Base-by-base conservation (phyloP, 2,797 vertebrate genomes). In the Tangara arthus region DNA sequence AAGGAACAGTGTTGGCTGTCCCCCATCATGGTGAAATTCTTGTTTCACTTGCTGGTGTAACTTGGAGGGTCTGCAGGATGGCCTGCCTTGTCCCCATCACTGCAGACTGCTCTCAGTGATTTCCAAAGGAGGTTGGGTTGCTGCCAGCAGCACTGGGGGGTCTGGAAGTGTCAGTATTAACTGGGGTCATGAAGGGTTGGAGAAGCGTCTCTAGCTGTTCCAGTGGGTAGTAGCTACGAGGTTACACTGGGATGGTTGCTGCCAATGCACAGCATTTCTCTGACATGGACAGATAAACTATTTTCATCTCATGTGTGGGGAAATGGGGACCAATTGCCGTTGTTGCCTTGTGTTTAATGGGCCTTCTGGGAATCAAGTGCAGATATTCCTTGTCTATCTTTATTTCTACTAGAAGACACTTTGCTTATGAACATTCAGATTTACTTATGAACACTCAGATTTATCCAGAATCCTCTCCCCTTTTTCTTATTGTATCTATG, bases 401-500 rank as follows among this genome's bases (percentile, higher is more conserved):
- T 22, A 17, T 69, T 65, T 72, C 59, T 81, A 27, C 1, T 4
- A 12, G 32, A 78, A 50, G 72, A 44, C 9, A 28, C 47, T 89
- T 87, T 39, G 15, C 30, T 73, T 80, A 11, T 27, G 19, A 80
- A 50, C 23, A 41, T 65, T 19, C 24, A 71, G 41, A 26, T 53
- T 87, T 39, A 12, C 27, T 73, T 80, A 15, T 27, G 16, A 80
- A 53, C 23, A 44, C 50, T 89, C 12, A 17, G 23, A 35, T 68
- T 94, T 87, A 50, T 81, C 63, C 69, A 81, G 65, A 32, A 32
- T 44, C 27, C 53, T 82, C 18, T 80, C 55, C 20, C 9, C 9
- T 42, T 22, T 84, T 92, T 87, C n/a, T 77, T 80, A 24, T 8
- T 82, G 49, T 91, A 55, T 35, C 39, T 63, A 2, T 94, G 83